Base-by-base conservation (phyloP, 2,888 invertebrate genomes). In the Troides oblongomaculatus region DNA sequence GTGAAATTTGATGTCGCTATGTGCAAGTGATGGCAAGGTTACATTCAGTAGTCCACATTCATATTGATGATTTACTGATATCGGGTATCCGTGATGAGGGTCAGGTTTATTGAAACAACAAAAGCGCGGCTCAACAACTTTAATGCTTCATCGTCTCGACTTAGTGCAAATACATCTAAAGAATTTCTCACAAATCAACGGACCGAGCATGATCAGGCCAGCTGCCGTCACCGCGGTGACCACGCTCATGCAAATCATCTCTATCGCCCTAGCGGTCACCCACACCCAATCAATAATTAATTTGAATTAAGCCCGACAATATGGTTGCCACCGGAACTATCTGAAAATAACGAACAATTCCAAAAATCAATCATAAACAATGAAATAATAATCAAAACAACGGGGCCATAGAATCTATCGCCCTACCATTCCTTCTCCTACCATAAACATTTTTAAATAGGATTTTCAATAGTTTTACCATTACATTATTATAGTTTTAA, bases 101-200 rank as follows among this genome's bases (percentile, higher is more conserved):
- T 56, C 56, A 21, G 56, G 56, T 21, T 56, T 14, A 68, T 63
- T 63, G 58, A 68, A 68, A 68, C 67, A 68, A 46, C 50, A 63
- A 46, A 14, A 14, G 46, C 46, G 46, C 8, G 50, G 36, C n/a
- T n/a, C 58, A 62, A 43, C 36, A 39, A 68, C 17, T 64, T 72
- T 70, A 72, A 59, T 62, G 1, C 21, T 57, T 65, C 72, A 76
- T 68, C 73, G 72, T 66, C 63, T 74, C 30, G 74, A 74, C 71
- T 73, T 75, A n/a, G 74, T 61, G 56, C 70, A 58, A 36, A 78
- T 72, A 66, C 80, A 79, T 50, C 68, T 64, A 1, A 80, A 70
- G 4, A 78, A 71, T 73, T 74, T 79, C n/a, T 78, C 78, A 70
- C 78, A 81, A 50, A 77, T 21, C 43, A 80, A 30, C 6, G 80